Evolutionary conservation across 2,113 vertebrate genomes (phyloP).

Genomic region (Brachypodius melanocephalos): DNA sequence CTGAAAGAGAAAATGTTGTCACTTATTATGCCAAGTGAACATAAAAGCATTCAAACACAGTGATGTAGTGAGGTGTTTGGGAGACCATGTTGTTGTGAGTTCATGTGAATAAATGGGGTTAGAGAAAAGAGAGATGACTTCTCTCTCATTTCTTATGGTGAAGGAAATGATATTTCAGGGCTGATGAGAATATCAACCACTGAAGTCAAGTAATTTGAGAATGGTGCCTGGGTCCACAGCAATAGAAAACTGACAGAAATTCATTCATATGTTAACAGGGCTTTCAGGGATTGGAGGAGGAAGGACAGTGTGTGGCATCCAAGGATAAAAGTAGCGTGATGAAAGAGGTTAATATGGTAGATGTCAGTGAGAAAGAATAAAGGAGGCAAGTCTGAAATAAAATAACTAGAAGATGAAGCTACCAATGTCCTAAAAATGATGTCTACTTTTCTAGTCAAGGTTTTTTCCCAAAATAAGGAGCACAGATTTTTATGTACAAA

Average conservation of each 20-base stretch:
- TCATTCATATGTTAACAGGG: background rate
- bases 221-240: background rate
- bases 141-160: background rate
- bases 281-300: background rate
- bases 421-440: background rate
- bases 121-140: background rate
- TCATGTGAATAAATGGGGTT: background rate
- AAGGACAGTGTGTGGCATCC: background rate
- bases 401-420: background rate
- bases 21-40: background rate
- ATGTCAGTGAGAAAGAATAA: background rate
- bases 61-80: rapidly evolving
- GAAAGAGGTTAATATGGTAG: background rate
- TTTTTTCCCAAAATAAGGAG: background rate
- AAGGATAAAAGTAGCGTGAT: background rate
- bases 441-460: background rate
- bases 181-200: background rate
- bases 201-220: background rate
- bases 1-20: background rate
- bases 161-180: rapidly evolving
- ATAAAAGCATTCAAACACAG: background rate
- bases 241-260: background rate
- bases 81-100: background rate
- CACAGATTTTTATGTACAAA: background rate
- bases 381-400: background rate